These are phyloP conservation scores for Luperina testacea DNA, from an alignment of 2,888 invertebrate species.

Conservation along the genomic window DNA sequence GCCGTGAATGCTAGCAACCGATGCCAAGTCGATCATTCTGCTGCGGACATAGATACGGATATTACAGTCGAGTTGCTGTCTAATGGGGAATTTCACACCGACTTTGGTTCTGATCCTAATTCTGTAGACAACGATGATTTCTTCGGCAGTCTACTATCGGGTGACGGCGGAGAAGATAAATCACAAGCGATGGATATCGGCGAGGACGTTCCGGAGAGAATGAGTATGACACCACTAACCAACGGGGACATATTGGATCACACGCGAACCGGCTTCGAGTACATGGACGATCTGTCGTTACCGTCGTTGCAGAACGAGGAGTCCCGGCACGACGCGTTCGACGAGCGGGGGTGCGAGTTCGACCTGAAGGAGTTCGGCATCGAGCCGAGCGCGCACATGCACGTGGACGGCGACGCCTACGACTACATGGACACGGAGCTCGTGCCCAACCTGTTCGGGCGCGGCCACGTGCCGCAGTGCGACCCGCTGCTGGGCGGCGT, in stretches of 20 bases:
- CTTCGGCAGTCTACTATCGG: constrained; percentile 82
- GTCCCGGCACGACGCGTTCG: constrained; percentile 76
- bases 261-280: constrained; percentile 82
- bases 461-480: constrained; percentile 89
- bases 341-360: constrained; percentile 82
- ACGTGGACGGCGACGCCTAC: constrained; percentile 88
- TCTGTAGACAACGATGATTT: constrained; percentile 83
- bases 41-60: constrained; percentile 78
- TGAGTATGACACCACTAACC: constrained; percentile 82
- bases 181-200: constrained; percentile 83
- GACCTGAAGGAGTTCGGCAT: constrained; percentile 92
- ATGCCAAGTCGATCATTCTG: constrained; percentile 69
- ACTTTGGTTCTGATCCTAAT: constrained; percentile 80
- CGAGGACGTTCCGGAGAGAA: constrained; percentile 81
- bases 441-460: constrained; percentile 86
- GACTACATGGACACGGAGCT: constrained; percentile 86
- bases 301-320: constrained; percentile 86
- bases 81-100: constrained; percentile 79
- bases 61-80: constrained; percentile 78
- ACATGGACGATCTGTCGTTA: constrained; percentile 85
- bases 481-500: constrained; percentile 94
- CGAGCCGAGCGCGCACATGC: constrained; percentile 91
- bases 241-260: constrained; percentile 86
- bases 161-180: constrained; percentile 75
- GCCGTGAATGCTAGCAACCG: constrained; percentile 70